Evolutionary conservation across 2,113 vertebrate species (phyloP).

Genomic region (Hypomesus transpacificus): DNA sequence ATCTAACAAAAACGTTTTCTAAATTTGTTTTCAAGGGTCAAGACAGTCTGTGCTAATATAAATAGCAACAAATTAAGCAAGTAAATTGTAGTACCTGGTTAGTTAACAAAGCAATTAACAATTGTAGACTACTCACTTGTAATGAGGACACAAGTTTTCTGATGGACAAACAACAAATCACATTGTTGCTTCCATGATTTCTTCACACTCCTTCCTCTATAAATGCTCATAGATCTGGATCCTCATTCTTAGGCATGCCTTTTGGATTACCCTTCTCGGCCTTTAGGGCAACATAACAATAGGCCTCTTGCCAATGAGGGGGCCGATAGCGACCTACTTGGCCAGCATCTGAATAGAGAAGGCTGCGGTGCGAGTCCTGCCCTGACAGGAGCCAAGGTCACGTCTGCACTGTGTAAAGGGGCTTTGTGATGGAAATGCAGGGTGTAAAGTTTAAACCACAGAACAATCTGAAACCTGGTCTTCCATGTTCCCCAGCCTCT

Average conservation of each 20-base stretch:
- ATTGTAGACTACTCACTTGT: no score
- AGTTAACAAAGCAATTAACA: no score
- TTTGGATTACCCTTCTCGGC: constrained; percentile 56
- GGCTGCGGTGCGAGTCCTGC: constrained; percentile 47
- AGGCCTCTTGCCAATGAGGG: constrained; percentile 33
- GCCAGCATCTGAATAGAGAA: constrained; percentile 54
- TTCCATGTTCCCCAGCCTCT: constrained; percentile 33
- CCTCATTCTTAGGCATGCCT: constrained; percentile 50
- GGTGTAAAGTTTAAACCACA: constrained; percentile 62
- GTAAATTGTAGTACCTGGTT: no score
- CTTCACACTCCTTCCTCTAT: not conserved
- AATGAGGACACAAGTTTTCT: no score
- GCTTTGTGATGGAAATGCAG: constrained; percentile 72
- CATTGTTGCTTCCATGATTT: not conserved
- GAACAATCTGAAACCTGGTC: constrained; percentile 55
- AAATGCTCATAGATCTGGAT: constrained; percentile 8
- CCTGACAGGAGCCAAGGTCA: constrained; percentile 66
- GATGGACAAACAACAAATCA: no score
- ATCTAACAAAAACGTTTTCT: no score
- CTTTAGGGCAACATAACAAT: constrained; percentile 73
- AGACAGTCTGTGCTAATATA: no score
- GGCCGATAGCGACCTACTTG: constrained; percentile 52
- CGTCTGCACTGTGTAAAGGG: constrained; percentile 52
- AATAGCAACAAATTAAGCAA: no score
- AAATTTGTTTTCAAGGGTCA: no score